Evolutionary conservation across 2,888 invertebrate species (phyloP), one percentile per base, ranked within the genome.

Genomic region (Caenorhabditis sp.): DNA sequence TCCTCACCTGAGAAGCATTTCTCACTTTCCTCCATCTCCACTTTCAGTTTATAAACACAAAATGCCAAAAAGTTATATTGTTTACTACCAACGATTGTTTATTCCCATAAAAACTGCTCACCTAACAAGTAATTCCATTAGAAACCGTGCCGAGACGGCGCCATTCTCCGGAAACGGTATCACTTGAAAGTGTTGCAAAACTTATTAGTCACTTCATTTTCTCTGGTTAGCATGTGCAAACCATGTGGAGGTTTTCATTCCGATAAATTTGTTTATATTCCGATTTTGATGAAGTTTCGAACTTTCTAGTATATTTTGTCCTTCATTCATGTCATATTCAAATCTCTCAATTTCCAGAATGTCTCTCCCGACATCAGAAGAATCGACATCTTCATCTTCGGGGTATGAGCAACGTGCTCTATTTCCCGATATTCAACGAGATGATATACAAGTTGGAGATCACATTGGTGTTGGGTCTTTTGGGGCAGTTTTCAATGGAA

Each of bases 381-480:
- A 79, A 28, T 83, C 83, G 28, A 54, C 83, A 19, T 64, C 74
- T 6, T 70, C 79, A 5, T 80, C 83, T 5, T 72, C 76, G 5
- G 31, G 58, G n/a, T 35, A 24, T 12, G 63, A 59, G 16, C 69
- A 69, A 51, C 44, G 56, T 35, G 41, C 44, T 6, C 38, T 84
- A 16, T 90, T 87, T 74, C 90, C 90, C 14, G 84, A 88, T 12
- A 90, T 90, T 68, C 82, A 86, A 24, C 63, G 88, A 14, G 86
- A 85, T 22, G 85, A 89, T 44, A 86, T 90, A 44, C 69, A 76
- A 61, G 66, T 90, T 16, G 82, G 83, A n/a, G 82, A 86, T 38
- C 87, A 88, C 66, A 70, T 90, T 49, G 89, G 90, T 14, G 83
- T 84, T 14, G 89, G 89, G 16, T 75, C 87, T 12, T 90, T 85